These are phyloP conservation scores for Myrmophylax atrothorax DNA, from an alignment of 2,113 vertebrate genomes.

Conservation along the genomic window DNA sequence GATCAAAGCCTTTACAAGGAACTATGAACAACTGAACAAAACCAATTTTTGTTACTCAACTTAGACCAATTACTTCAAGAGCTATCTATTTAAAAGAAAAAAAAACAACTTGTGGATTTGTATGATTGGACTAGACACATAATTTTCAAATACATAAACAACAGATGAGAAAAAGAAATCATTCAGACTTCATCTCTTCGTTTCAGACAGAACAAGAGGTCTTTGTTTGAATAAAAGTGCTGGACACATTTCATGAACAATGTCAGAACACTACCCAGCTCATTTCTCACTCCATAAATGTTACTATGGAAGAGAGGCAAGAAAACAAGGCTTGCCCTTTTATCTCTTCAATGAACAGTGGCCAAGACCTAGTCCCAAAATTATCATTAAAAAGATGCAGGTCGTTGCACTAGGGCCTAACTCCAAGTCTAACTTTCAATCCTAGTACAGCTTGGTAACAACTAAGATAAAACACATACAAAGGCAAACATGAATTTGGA, in stretches of 20 bases:
- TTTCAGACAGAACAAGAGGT: slow-evolving; percentile 10
- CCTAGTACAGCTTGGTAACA: neutral
- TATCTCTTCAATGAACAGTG: slow-evolving; percentile 8
- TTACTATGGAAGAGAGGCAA: slow-evolving; percentile 61
- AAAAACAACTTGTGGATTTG: neutral
- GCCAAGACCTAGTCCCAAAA: neutral
- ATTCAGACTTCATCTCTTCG: slow-evolving; percentile 30
- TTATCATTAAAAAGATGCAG: slow-evolving; percentile 25
- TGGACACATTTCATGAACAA: slow-evolving; percentile 40
- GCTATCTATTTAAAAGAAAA: neutral
- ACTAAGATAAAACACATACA: slow-evolving; percentile 2
- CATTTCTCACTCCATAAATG: slow-evolving; percentile 70
- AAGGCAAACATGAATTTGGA: slow-evolving; percentile 20
- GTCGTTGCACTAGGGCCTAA: neutral
- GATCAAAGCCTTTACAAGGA: neutral
- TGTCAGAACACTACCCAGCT: slow-evolving; percentile 29
- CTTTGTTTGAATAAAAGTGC: slow-evolving; percentile 31
- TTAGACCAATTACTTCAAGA: neutral
- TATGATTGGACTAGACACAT: slow-evolving; percentile 6
- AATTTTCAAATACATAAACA: slow-evolving; percentile 43
- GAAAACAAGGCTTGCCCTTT: slow-evolving; percentile 43
- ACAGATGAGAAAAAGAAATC: slow-evolving; percentile 40
- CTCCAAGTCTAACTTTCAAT: neutral
- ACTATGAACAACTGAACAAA: neutral
- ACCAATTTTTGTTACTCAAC: neutral